Evolutionary conservation across 2,888 invertebrate species (phyloP), one percentile per base, ranked within the genome.

Genomic region (Apantesis nais): DNA sequence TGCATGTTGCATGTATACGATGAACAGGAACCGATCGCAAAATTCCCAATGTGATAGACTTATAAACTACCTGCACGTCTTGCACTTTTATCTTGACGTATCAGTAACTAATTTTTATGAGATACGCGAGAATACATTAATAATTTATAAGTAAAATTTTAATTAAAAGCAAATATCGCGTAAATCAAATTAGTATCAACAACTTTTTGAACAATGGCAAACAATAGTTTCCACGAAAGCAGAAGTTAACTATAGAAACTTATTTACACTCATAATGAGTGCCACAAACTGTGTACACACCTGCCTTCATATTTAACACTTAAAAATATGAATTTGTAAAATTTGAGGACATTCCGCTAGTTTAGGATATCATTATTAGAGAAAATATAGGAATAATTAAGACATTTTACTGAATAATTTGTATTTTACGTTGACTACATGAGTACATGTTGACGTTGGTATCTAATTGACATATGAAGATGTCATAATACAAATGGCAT

Each of bases 271-370:
- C 58, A 2, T 29, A 4, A 58, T 58, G 29, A 14, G 5, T 58
- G 12, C 25, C 8, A 58, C 29, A 29, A 58, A 52, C 37, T 52
- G 14, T 29, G 7, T 65, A 65, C 25, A 25, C 9, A 66, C 65
- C 65, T 66, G 65, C 8, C 9, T 52, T 55, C 65, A 66, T 66
- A 37, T 25, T 66, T 66, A 5, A 37, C 16, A 66, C 37, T n/a
- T 52, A 16, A 31, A 12, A 52, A 29, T 37, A 37, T 25, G 2
- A 12, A 4, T 7, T 31, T 5, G 22, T 9, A 29, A 44, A 44
- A 44, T 44, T 55, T n/a, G 8, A 25, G 16, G 29, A 22, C 34
- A 19, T 37, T 8, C 19, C 34, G 34, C 8, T 25, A 66, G 55
- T 66, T 66, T 52, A 66, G 31, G 52, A 37, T 52, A 37, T 55